These are phyloP conservation scores for Ciona savignyi DNA, from an alignment of 23 tunicate genomes.

Conservation along the genomic window DNA sequence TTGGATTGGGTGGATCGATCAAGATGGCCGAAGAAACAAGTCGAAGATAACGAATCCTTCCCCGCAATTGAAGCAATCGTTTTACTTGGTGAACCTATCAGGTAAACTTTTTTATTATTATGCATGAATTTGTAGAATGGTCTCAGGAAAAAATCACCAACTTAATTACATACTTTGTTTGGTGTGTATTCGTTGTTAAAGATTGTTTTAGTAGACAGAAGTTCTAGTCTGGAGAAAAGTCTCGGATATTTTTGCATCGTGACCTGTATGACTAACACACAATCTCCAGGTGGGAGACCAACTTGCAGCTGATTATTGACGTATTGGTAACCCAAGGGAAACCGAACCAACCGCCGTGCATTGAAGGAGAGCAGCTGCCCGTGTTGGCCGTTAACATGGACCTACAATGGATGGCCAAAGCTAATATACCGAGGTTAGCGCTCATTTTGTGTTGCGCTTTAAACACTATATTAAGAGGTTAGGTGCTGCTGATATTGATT, in stretches of 20 bases:
- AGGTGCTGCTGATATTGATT: no score
- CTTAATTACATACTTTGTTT: no score
- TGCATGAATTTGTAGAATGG: no score
- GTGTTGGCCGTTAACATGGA: slow-evolving; percentile 93
- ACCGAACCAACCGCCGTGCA: slow-evolving; percentile 47
- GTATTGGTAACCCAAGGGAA: slow-evolving; percentile 85
- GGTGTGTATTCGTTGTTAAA: no score
- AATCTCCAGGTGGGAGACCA: slow-evolving; percentile 86
- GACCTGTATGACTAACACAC: no score
- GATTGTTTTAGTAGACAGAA: no score
- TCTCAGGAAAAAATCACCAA: no score
- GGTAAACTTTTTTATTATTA: no score
- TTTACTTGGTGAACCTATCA: slow-evolving; percentile 85
- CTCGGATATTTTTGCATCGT: no score
- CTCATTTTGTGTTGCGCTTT: no score
- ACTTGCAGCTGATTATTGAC: slow-evolving; percentile 77
- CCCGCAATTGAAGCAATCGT: slow-evolving; percentile 89
- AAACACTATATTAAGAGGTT: no score
- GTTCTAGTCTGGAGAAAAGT: no score
- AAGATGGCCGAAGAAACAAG: slow-evolving; percentile 68
- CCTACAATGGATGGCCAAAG: slow-evolving; percentile 97
- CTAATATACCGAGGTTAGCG: slow-evolving; percentile 72
- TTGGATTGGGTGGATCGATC: slow-evolving; percentile 93
- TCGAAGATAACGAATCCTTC: slow-evolving; percentile 50
- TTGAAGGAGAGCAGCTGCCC: slow-evolving; percentile 53